Evolutionary conservation across 2,888 invertebrate genomes (phyloP).

Genomic region (Heliconius hortense): DNA sequence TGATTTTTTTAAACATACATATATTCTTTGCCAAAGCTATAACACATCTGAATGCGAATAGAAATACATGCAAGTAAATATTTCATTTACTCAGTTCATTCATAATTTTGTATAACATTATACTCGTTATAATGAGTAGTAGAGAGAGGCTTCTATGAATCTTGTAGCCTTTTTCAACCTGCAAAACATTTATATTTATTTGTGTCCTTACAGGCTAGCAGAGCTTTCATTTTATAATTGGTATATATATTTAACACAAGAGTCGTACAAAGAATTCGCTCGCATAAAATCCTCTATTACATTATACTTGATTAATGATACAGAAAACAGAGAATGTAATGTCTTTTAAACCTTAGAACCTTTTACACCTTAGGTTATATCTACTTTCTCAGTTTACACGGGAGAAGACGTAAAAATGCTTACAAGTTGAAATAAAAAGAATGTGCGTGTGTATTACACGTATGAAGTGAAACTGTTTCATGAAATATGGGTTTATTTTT

Average conservation of each 20-base stretch:
- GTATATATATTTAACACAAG: not conserved
- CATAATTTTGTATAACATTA: not conserved
- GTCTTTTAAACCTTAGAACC: too few relatives aligned
- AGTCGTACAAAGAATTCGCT: not conserved
- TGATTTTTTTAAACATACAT: too few relatives aligned
- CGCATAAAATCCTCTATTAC: not conserved
- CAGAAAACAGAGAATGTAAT: too few relatives aligned
- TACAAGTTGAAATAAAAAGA: too few relatives aligned
- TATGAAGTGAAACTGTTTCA: too few relatives aligned
- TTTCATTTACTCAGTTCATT: constrained; percentile 9
- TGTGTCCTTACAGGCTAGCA: not conserved
- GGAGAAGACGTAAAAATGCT: too few relatives aligned
- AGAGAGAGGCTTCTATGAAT: constrained; percentile 15
- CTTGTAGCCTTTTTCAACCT: constrained; percentile 14
- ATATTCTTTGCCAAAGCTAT: not conserved
- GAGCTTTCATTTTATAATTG: constrained; percentile 2
- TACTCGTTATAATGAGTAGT: constrained; percentile 11
- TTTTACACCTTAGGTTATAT: too few relatives aligned
- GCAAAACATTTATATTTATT: constrained; percentile 6
- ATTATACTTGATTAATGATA: not conserved
- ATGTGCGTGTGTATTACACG: too few relatives aligned
- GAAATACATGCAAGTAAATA: not conserved
- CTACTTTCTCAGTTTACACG: too few relatives aligned
- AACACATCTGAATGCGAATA: constrained; percentile 1
- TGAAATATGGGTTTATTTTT: too few relatives aligned